Percentiles rank a stretch among this genome's conserved stretches.
Conservation (phyloP, 92 coral and sea anemone genomes). For the Metridium senile region DNA sequence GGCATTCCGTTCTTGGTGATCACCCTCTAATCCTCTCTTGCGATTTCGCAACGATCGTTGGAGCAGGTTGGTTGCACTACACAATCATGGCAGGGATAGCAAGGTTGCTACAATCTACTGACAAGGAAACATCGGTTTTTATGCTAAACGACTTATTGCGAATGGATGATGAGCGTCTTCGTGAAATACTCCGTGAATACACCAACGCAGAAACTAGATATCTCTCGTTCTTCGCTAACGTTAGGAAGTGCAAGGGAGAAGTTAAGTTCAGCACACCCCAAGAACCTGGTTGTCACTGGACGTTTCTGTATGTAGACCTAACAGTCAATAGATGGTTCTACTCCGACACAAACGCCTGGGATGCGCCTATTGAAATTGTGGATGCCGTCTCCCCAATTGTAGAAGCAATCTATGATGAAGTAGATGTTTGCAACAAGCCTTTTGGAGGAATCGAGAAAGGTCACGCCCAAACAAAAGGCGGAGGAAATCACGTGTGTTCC, state of each 20-base stretch:
- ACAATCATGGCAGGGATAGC: slow-evolving; percentile 27
- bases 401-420: not conserved
- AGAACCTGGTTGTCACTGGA: slow-evolving; percentile 59
- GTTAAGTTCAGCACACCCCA: slow-evolving; percentile 40
- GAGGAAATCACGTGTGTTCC: slow-evolving; percentile 20
- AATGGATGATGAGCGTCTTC: slow-evolving; percentile 21
- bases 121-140: slow-evolving; percentile 22
- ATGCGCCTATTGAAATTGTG: slow-evolving; percentile 33
- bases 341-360: slow-evolving; percentile 57
- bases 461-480: slow-evolving; percentile 3
- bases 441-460: slow-evolving; percentile 26
- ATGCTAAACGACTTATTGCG: slow-evolving; percentile 34
- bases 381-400: slow-evolving; percentile 15
- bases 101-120: slow-evolving; percentile 23
- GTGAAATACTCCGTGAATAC: not conserved
- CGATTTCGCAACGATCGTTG: slow-evolving; percentile 37
- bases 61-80: slow-evolving; percentile 32
- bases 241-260: slow-evolving; percentile 23
- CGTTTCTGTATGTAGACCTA: slow-evolving; percentile 49
- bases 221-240: slow-evolving; percentile 32
- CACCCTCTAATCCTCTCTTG: slow-evolving; percentile 32
- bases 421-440: slow-evolving; percentile 14
- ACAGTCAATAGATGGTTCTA: slow-evolving; percentile 43
- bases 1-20: slow-evolving; percentile 23
- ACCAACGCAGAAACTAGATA: slow-evolving; percentile 14